Percentiles rank a stretch among this genome's conserved stretches.
These are phyloP conservation scores for Argopecten irradians DNA, from an alignment of 1,140 invertebrate genomes.

Conservation along the genomic window DNA sequence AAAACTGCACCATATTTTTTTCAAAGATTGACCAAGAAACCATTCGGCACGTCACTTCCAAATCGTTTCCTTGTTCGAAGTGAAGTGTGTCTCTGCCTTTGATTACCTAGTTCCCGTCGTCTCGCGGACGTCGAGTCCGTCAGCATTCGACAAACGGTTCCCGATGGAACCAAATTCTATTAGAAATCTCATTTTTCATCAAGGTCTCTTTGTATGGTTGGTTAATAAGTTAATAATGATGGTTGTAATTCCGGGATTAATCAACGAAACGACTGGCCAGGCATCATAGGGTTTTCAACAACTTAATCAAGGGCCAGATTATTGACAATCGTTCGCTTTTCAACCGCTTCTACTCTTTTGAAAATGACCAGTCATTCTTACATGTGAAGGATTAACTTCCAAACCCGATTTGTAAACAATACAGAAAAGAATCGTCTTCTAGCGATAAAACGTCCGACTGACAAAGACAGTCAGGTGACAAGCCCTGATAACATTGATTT, in stretches of 20 bases:
- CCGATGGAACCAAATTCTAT: not conserved
- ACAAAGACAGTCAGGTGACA: not conserved
- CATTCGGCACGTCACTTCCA: not conserved
- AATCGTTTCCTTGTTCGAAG: constrained; percentile 5
- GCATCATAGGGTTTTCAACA: not conserved
- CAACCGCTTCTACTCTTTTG: not conserved
- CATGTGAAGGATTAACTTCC: not conserved
- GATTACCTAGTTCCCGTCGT: not conserved
- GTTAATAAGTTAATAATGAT: constrained; percentile 23
- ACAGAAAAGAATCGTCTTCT: not conserved
- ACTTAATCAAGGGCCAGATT: not conserved
- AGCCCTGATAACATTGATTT: not conserved
- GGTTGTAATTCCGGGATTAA: not conserved
- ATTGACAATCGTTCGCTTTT: not conserved
- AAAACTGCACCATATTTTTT: not conserved
- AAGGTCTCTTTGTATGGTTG: not conserved
- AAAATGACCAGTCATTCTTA: constrained; percentile 22
- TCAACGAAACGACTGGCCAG: not conserved
- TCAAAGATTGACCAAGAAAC: not conserved
- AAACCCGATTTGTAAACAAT: constrained; percentile 17
- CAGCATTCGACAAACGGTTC: not conserved
- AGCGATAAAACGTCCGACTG: constrained; percentile 1
- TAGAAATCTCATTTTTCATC: not conserved
- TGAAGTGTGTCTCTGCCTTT: not conserved
- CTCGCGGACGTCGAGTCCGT: not conserved